phyloP scores from a whole-genome alignment of 1,140 invertebrate species.

The Trichogramma pretiosum region DNA sequence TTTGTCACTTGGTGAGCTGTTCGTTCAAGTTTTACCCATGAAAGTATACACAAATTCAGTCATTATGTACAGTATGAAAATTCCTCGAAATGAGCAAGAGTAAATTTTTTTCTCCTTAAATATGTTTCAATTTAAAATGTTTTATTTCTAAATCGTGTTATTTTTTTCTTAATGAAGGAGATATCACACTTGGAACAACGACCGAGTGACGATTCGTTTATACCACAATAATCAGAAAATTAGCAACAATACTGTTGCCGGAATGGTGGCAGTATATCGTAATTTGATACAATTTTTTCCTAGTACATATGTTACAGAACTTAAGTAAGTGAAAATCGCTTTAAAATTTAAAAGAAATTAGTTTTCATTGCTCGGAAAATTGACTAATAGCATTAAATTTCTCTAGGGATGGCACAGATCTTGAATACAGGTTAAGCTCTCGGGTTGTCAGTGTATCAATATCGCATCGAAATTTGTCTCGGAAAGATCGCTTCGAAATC shows the following conservation, averaged over 20 bases:
- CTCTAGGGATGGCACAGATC: constrained; percentile 53
- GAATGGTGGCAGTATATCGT: constrained; percentile 46
- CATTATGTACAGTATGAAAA: constrained; percentile 29
- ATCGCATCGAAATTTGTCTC: constrained; percentile 16
- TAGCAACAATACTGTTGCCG: constrained; percentile 25
- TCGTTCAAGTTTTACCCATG: constrained; percentile 31
- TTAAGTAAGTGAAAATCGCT: constrained; percentile 47
- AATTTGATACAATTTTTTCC: constrained; percentile 48
- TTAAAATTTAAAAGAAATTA: too few relatives aligned
- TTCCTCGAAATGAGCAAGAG: constrained; percentile 34
- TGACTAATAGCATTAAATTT: background rate
- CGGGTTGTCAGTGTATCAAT: constrained; percentile 49
- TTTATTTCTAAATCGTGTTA: background rate
- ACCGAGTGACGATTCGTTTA: constrained; percentile 37
- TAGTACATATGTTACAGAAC: constrained; percentile 42
- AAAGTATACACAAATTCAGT: constrained; percentile 24
- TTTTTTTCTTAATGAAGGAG: constrained; percentile 27
- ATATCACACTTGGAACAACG: constrained; percentile 43
- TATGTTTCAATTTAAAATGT: too few relatives aligned
- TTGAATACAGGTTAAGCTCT: constrained; percentile 58
- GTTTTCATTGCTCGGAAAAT: background rate
- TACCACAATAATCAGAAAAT: constrained; percentile 28
- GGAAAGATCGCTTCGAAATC: background rate
- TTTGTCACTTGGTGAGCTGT: constrained; percentile 27
- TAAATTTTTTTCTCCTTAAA: too few relatives aligned